Evolutionary conservation across 2,888 invertebrate species (phyloP), one percentile per base, ranked within the genome.

Genomic region (Melikaiella ostensackeni): DNA sequence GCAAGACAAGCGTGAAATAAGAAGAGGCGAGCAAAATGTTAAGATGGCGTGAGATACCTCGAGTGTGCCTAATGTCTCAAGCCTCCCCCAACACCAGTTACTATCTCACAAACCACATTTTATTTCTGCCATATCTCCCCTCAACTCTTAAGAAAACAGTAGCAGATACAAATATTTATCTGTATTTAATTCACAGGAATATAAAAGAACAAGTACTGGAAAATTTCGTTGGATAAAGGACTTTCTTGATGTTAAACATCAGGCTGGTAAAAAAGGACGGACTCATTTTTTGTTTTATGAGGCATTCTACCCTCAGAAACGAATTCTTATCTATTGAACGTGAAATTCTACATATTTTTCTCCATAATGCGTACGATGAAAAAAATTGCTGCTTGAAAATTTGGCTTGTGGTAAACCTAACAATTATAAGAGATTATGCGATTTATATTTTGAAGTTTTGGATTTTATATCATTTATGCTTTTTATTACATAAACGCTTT

Each of bases 21-120:
- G 33, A 70, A 70, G 27, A 50, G 33, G 6, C 50, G 33, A 70
- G 21, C n/a, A 30, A 74, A 74, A 74, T 61, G 59, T 21, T 61
- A 50, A 77, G 78, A 76, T 78, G 74, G 74, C 62, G 73, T 50
- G 78, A 50, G 76, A 74, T 76, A 76, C 38, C 55, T 64, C 30
- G 63, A 61, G 59, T 74, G 78, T 76, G 62, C 59, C 73, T 78
- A 78, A 78, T 74, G 73, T 35, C 66, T 50, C 33, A 38, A 55
- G 74, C 74, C 42, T 35, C 38, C 61, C 61, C 38, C 21, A 59
- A n/a, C 35, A 59, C 35, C 33, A 16, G 30, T 24, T 70, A 70
- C 50, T 21, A 70, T 30, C 50, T 70, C 70, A 11, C 35, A 63
- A 33, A 63, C 35, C 33, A 33, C 35, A 19, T 63, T 63, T 21